Evolutionary conservation across 2,113 vertebrate species (phyloP).

Genomic region (Petrocephalus microphthalmus): DNA sequence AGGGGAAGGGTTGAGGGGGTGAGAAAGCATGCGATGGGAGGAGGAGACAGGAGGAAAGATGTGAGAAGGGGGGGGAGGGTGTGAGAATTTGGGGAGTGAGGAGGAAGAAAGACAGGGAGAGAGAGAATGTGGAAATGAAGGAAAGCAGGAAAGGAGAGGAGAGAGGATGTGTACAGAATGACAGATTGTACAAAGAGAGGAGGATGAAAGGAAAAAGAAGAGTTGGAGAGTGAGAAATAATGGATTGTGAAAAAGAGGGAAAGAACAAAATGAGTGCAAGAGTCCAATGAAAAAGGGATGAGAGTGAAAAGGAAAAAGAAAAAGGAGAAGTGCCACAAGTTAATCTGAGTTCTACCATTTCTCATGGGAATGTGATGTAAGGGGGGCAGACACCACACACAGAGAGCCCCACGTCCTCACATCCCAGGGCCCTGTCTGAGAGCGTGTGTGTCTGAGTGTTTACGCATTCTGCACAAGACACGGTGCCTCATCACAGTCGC

Average conservation of each 20-base stretch:
- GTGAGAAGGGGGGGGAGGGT: neutral
- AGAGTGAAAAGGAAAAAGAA: neutral
- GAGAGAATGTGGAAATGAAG: neutral
- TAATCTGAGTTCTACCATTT: neutral
- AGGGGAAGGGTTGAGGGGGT: neutral
- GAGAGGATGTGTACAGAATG: neutral
- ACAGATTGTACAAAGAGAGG: neutral
- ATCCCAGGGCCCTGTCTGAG: neutral
- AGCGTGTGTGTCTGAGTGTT: neutral
- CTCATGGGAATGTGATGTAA: neutral
- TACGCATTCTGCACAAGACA: neutral
- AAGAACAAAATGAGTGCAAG: neutral
- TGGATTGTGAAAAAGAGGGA: neutral
- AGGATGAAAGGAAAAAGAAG: neutral
- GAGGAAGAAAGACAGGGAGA: neutral
- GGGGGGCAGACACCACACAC: neutral
- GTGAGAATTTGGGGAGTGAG: neutral
- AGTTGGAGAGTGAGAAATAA: neutral
- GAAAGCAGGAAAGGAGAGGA: neutral
- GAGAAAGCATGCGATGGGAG: neutral
- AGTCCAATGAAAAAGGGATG: neutral
- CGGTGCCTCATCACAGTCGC: neutral
- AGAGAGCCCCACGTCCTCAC: constrained; percentile 14
- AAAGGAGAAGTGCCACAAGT: neutral
- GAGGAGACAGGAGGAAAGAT: neutral